phyloP scores from a whole-genome alignment of 2,797 vertebrate species.

The Pseudopleuronectes americanus region DNA sequence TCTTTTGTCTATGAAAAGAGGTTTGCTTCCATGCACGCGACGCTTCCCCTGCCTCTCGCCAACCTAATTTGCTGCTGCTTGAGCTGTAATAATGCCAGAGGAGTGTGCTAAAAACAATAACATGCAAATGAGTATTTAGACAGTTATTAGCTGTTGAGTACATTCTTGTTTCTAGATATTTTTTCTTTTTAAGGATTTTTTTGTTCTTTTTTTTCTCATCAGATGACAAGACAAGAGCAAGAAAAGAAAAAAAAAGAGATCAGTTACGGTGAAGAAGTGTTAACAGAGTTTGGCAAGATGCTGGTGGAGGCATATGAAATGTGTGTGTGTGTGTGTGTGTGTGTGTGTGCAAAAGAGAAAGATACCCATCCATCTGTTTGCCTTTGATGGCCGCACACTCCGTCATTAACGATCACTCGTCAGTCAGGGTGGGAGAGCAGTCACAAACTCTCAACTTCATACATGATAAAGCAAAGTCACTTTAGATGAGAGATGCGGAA shows the following conservation, averaged over 20 bases:
- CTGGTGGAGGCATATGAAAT: slow-evolving; percentile 22
- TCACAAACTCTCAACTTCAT: background rate
- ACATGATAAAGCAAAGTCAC: slow-evolving; percentile 21
- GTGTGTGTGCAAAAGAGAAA: slow-evolving; percentile 21
- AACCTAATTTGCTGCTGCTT: slow-evolving; percentile 54
- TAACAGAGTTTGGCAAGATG: slow-evolving; percentile 36
- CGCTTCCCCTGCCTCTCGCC: slow-evolving; percentile 26
- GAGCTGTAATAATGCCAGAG: slow-evolving; percentile 51
- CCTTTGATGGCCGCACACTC: slow-evolving; percentile 33
- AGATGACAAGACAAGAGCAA: slow-evolving; percentile 28
- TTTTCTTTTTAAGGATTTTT: slow-evolving; percentile 1
- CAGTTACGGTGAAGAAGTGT: slow-evolving; percentile 35
- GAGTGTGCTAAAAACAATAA: slow-evolving; percentile 38
- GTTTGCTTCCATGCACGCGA: slow-evolving; percentile 13
- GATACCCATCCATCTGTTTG: slow-evolving; percentile 48
- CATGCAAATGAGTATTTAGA: slow-evolving; percentile 35
- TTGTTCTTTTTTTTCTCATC: background rate
- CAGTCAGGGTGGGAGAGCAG: slow-evolving; percentile 19
- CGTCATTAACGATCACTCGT: slow-evolving; percentile 50
- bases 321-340: slow-evolving; percentile 12
- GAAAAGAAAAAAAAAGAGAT: slow-evolving; percentile 24
- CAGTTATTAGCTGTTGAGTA: slow-evolving; percentile 34
- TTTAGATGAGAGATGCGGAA: slow-evolving; percentile 48
- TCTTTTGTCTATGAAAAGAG: slow-evolving; percentile 31
- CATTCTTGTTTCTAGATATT: slow-evolving; percentile 19